These are phyloP conservation scores for Amorpha juglandis DNA, from an alignment of 2,888 invertebrate genomes.

Conservation along the genomic window DNA sequence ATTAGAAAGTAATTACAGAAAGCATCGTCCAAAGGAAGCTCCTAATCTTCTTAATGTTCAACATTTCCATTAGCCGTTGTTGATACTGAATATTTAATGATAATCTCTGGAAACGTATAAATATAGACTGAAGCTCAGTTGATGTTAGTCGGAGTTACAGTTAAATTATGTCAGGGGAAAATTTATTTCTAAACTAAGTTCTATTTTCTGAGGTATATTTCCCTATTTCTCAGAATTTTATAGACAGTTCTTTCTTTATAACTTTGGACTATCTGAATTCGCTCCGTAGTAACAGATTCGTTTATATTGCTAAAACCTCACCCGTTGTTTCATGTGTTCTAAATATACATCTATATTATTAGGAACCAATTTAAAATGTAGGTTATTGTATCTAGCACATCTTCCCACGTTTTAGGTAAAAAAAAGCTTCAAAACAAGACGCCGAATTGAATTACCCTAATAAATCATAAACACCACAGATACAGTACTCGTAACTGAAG, in stretches of 20 bases:
- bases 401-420: background rate
- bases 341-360: background rate
- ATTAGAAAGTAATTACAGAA: constrained; percentile 21
- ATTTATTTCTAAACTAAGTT: background rate
- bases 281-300: background rate
- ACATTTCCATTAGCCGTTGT: background rate
- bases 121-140: background rate
- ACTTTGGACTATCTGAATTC: too few relatives aligned
- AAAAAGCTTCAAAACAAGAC: background rate
- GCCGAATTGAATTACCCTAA: constrained; percentile 20
- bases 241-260: background rate
- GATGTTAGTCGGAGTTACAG: background rate
- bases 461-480: background rate
- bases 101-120: background rate
- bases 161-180: constrained; percentile 1
- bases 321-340: background rate
- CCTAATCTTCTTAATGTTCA: constrained; percentile 5
- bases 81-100: background rate
- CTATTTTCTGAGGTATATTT: background rate
- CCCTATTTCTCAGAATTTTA: background rate
- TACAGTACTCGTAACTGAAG: constrained; percentile 3
- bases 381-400: constrained; percentile 1
- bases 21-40: background rate
- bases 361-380: background rate
- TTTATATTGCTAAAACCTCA: background rate